Conservation (phyloP, 2,888 invertebrate species). For the Chymomyza procnemis region DNA sequence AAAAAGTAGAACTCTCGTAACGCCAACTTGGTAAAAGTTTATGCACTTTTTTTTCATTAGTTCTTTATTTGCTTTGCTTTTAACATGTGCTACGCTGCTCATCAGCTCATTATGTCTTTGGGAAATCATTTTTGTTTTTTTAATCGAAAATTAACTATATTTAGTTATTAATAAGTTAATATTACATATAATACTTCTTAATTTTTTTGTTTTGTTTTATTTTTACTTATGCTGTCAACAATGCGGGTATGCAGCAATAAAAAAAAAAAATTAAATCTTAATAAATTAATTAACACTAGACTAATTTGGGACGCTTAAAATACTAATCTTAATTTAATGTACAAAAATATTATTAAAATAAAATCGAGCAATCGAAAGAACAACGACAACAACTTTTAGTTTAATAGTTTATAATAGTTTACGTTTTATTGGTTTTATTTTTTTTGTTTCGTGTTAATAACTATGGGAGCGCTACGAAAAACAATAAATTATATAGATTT, state of each 20-base stretch:
- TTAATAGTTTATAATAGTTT: background rate
- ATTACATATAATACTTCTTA: conserved; percentile 14
- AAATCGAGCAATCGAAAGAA: conserved; percentile 54
- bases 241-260: conserved; percentile 32
- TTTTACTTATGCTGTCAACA: conserved; percentile 22
- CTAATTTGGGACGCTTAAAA: conserved; percentile 35
- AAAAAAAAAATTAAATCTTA: conserved; percentile 27
- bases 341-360: conserved; percentile 68
- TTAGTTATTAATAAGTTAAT: conserved; percentile 33
- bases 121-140: too few species aligned
- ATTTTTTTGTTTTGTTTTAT: conserved; percentile 13
- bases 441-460: too few species aligned
- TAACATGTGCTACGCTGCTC: conserved; percentile 65
- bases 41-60: conserved; percentile 27
- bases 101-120: background rate
- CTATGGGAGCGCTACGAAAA: conserved; percentile 25
- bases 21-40: conserved; percentile 28
- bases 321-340: conserved; percentile 64
- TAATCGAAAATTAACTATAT: conserved; percentile 7
- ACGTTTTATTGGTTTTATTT: too few species aligned
- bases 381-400: conserved; percentile 48
- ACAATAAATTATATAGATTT: conserved; percentile 39
- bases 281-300: conserved; percentile 9
- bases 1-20: conserved; percentile 31
- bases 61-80: conserved; percentile 61